Conservation (phyloP, 1,140 invertebrate genomes). For the Phortica variegata region DNA sequence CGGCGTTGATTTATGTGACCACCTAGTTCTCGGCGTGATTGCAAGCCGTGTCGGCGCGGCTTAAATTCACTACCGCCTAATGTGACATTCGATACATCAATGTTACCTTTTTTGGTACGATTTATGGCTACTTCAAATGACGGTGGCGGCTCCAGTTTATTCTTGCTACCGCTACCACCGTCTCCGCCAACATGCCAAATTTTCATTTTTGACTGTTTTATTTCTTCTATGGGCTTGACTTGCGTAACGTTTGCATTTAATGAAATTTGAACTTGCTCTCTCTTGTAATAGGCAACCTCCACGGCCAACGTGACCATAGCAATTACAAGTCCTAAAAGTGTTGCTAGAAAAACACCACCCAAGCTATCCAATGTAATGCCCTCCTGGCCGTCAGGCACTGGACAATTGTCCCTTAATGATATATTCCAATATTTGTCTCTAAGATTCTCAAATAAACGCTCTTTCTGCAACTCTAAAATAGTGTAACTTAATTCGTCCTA, state of each 20-base stretch:
- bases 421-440: constrained; percentile 81
- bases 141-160: constrained; percentile 34
- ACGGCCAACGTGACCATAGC: constrained; percentile 79
- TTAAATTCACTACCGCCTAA: constrained; percentile 36
- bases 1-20: no score
- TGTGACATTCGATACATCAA: constrained; percentile 18
- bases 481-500: constrained; percentile 78
- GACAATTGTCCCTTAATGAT: constrained; percentile 67
- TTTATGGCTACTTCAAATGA: constrained; percentile 38
- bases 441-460: constrained; percentile 77
- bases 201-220: background rate
- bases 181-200: no score
- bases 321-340: constrained; percentile 76
- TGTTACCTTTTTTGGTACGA: constrained; percentile 31
- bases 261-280: constrained; percentile 36
- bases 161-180: constrained; percentile 1
- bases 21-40: constrained; percentile 19
- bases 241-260: constrained; percentile 19
- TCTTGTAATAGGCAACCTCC: constrained; percentile 78
- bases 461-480: constrained; percentile 81
- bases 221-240: constrained; percentile 27
- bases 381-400: constrained; percentile 76
- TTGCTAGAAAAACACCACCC: constrained; percentile 87
- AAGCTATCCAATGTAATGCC: constrained; percentile 86
- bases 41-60: constrained; percentile 22